Percentiles rank a stretch among this genome's conserved stretches.
Evolutionary conservation across 2,797 vertebrate genomes (phyloP).

Genomic region (Etheostoma nigrum): DNA sequence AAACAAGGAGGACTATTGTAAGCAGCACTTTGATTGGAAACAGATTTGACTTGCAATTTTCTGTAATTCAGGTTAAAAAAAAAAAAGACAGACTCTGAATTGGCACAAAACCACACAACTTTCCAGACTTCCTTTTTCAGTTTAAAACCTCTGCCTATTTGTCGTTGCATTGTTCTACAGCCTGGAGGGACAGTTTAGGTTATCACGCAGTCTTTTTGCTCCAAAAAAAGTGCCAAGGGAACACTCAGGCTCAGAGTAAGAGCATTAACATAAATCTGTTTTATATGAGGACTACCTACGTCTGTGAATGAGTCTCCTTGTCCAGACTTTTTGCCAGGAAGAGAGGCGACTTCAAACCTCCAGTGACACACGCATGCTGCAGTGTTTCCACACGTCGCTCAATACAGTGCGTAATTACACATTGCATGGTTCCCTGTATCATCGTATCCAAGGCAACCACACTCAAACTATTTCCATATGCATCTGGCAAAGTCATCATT

Average conservation of each 20-base stretch:
- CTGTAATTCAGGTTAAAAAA: slow-evolving; percentile 15
- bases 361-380: slow-evolving; percentile 24
- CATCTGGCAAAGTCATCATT: slow-evolving; percentile 74
- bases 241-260: slow-evolving; percentile 7
- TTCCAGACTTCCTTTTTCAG: slow-evolving; percentile 63
- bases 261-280: slow-evolving; percentile 21
- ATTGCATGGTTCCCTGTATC: slow-evolving; percentile 57
- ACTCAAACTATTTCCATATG: slow-evolving; percentile 70
- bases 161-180: slow-evolving; percentile 67
- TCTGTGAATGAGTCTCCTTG: slow-evolving; percentile 29
- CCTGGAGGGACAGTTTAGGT: slow-evolving; percentile 33
- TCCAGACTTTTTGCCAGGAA: slow-evolving; percentile 37
- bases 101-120: slow-evolving; percentile 24
- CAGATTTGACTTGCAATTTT: slow-evolving; percentile 39
- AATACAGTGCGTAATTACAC: slow-evolving; percentile 47
- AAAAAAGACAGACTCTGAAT: slow-evolving; percentile 2
- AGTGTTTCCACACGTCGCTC: slow-evolving; percentile 39
- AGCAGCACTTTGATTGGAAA: slow-evolving; percentile 49
- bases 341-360: slow-evolving; percentile 23
- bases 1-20: slow-evolving; percentile 58
- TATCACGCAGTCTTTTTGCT: slow-evolving; percentile 22
- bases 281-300: background rate
- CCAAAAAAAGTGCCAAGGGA: slow-evolving; percentile 8
- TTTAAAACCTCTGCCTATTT: slow-evolving; percentile 50
- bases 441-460: slow-evolving; percentile 73